Base-by-base conservation (phyloP, 2,888 invertebrate species). In the Ashinkailepas kermadecensis region DNA sequence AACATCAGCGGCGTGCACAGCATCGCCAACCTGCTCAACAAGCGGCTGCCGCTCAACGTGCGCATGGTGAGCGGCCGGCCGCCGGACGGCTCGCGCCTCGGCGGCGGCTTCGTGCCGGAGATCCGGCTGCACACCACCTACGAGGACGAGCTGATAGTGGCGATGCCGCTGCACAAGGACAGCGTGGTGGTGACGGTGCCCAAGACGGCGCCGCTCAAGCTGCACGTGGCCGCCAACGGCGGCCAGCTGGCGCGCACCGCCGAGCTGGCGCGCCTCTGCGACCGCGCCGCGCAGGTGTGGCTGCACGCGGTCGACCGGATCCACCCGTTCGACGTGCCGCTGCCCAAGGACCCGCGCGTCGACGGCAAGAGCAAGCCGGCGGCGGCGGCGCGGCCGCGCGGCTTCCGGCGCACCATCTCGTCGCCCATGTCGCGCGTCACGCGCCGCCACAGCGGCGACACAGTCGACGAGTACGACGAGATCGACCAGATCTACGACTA, bases 401-500 rank as follows among this genome's bases (percentile, higher is more conserved):
- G 80, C 82, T 0, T 80, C 80, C 74, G 79, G 80, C 25, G 81
- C 78, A 15, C 81, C 81, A 10, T 62, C 81, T 64, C 80, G 78
- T n/a, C 39, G 57, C 82, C 65, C n/a, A 67, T 59, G 82, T 81
- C 81, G 57, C 81, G 62, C 57, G 78, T 74, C 39, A 81, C 81
- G 74, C 81, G 80, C 6, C 81, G 80, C 54, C 56, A 57, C 80
- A 80, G 65, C 78, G 80, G 70, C 8, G 80, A 80, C 56, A 81
- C 67, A 13, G 84, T 86, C 25, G 94, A 95, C 87, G 95, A 96
- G 86, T 96, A 97, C 88, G 95, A 96, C 85, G 96, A 97, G 88
- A 96, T 97, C 85, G 97, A 97, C 89, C 95, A 97, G 88, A 95
- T 97, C 84, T 97, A 97, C 87, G 96, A 96, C 87, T 97, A 97